Percentiles rank a stretch among this genome's conserved stretches.
Evolutionary conservation across 2,888 invertebrate species (phyloP).

Genomic region (Embidobia sp.): DNA sequence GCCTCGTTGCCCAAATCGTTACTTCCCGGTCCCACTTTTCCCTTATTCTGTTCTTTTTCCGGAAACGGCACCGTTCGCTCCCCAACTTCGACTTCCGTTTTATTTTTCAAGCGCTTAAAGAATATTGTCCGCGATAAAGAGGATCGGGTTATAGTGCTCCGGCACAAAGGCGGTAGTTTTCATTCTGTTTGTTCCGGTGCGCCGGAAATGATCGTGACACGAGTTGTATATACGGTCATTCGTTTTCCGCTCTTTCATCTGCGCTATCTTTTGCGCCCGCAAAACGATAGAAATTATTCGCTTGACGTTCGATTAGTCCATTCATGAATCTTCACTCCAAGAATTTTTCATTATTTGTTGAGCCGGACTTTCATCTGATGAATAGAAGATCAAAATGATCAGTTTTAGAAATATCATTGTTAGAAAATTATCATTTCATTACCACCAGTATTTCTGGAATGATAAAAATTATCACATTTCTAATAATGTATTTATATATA

Average conservation of each 20-base stretch:
- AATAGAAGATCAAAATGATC: too few species aligned
- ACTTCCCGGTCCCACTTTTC: conserved; percentile 36
- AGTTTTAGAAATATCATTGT: too few species aligned
- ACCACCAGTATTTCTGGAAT: too few species aligned
- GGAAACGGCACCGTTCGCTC: conserved; percentile 48
- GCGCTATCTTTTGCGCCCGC: conserved; percentile 46
- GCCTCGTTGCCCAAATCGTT: conserved; percentile 58
- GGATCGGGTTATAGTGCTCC: conserved; percentile 58
- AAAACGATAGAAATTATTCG: conserved; percentile 55
- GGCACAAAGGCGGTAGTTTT: conserved; percentile 63
- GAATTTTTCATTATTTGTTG: conserved; percentile 10
- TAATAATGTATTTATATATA: too few species aligned
- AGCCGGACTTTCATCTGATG: conserved; percentile 5
- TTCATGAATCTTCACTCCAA: conserved; percentile 39
- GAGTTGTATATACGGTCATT: conserved; percentile 61
- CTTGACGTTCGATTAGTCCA: conserved; percentile 39
- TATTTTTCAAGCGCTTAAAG: conserved; percentile 64
- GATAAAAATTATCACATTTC: too few species aligned
- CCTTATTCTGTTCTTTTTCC: conserved; percentile 33
- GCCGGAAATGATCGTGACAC: conserved; percentile 64
- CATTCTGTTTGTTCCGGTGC: conserved; percentile 66
- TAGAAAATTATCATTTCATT: too few species aligned
- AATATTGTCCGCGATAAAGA: conserved; percentile 66
- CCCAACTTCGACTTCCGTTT: conserved; percentile 64
- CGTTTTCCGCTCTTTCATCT: conserved; percentile 59